A percentile compares a stretch with the other conserved stretches of the same genome.
Conservation (phyloP, 2,888 invertebrate genomes). For the Fragum whitleyi region DNA sequence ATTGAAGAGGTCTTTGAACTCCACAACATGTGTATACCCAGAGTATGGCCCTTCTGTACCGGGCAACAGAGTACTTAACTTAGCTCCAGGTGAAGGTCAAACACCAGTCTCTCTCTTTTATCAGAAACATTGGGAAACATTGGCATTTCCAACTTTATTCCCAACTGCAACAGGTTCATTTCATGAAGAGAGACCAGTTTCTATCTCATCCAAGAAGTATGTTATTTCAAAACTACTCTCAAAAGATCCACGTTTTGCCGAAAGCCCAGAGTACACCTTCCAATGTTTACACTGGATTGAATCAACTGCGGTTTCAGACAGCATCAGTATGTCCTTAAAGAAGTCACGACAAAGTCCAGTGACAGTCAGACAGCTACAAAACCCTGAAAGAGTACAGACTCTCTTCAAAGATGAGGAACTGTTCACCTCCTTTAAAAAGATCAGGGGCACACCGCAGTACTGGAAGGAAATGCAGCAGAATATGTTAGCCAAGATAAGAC, state of each 20-base stretch:
- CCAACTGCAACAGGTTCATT: constrained; percentile 11
- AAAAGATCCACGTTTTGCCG: constrained; percentile 38
- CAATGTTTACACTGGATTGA: constrained; percentile 46
- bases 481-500: constrained; percentile 51
- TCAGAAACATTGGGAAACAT: constrained; percentile 16
- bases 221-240: constrained; percentile 39
- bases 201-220: constrained; percentile 43
- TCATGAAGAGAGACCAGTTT: constrained; percentile 32
- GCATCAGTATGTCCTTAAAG: constrained; percentile 10
- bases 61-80: constrained; percentile 11
- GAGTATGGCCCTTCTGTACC: neutral
- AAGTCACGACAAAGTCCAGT: neutral
- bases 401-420: constrained; percentile 22
- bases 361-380: constrained; percentile 9
- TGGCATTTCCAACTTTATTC: constrained; percentile 29
- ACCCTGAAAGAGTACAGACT: neutral
- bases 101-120: neutral
- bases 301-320: constrained; percentile 8
- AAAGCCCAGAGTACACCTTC: constrained; percentile 51
- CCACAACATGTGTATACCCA: constrained; percentile 14
- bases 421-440: constrained; percentile 41
- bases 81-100: constrained; percentile 24
- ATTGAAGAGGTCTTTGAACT: neutral
- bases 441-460: constrained; percentile 47
- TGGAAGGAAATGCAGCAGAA: constrained; percentile 52